These are phyloP conservation scores for Plumapathes pennacea DNA, from an alignment of 92 coral and sea anemone species.

Conservation along the genomic window DNA sequence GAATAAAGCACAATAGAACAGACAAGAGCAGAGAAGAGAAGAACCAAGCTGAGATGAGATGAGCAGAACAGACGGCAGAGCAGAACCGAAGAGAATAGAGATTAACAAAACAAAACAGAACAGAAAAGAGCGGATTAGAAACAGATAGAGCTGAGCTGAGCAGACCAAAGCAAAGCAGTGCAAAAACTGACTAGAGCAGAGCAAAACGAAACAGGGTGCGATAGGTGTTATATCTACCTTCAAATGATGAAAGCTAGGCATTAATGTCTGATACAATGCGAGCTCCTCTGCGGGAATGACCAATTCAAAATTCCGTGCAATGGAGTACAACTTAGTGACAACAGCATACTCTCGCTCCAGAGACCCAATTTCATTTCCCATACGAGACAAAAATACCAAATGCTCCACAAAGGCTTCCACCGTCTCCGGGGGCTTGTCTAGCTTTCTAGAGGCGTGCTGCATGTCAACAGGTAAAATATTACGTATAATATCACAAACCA, in stretches of 20 bases:
- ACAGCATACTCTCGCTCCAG: constrained; percentile 74
- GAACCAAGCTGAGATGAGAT: background rate
- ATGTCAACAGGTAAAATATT: too few relatives aligned
- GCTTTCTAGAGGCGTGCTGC: constrained; percentile 80
- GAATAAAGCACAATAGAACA: background rate
- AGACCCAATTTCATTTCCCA: constrained; percentile 67
- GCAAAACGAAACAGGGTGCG: background rate
- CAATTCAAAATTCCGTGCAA: constrained; percentile 82
- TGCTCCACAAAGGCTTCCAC: constrained; percentile 98
- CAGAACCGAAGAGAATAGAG: background rate
- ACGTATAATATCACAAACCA: too few relatives aligned
- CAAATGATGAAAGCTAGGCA: constrained; percentile 94
- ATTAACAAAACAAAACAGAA: background rate
- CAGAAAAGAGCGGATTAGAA: background rate
- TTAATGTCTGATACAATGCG: constrained; percentile 84
- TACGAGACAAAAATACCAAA: constrained; percentile 76
- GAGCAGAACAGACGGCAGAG: background rate
- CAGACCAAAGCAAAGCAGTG: background rate
- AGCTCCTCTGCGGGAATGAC: constrained; percentile 77
- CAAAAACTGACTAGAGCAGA: background rate
- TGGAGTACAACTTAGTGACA: constrained; percentile 78
- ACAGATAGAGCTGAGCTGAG: background rate
- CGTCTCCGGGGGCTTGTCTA: constrained; percentile 75
- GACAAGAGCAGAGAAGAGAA: background rate
- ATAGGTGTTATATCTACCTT: constrained; percentile 53